Conservation (phyloP, 2,797 vertebrate species). For the Lepus townsendii region DNA sequence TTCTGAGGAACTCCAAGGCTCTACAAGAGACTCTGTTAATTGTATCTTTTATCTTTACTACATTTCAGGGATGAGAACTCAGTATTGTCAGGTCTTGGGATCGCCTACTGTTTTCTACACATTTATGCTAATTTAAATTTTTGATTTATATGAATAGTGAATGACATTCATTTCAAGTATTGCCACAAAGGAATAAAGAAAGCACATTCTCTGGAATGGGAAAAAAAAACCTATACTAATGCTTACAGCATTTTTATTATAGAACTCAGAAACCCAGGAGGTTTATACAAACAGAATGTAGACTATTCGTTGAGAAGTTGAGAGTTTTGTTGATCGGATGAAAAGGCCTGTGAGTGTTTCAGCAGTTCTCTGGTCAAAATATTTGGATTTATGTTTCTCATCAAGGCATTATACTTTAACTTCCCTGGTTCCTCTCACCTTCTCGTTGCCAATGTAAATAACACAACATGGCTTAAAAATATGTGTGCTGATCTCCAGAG, state of each 20-base stretch:
- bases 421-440: not conserved
- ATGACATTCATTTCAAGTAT: not conserved
- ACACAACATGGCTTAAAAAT: not conserved
- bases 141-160: not conserved
- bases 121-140: not conserved
- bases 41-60: not conserved
- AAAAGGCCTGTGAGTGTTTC: not conserved
- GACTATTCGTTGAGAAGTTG: not conserved
- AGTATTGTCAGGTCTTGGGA: not conserved
- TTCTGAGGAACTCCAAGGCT: not conserved
- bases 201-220: not conserved
- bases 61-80: not conserved
- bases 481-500: not conserved
- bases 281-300: not conserved
- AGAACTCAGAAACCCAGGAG: not conserved
- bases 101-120: not conserved
- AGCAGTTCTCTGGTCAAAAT: slow-evolving; percentile 12
- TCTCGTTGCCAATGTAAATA: not conserved
- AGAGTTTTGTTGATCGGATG: not conserved
- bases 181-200: not conserved
- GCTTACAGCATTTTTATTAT: not conserved
- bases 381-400: slow-evolving; percentile 21
- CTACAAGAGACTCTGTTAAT: not conserved
- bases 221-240: not conserved
- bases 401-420: not conserved